Base-by-base conservation (phyloP, 2,113 vertebrate genomes). In the Platichthys flesus region DNA sequence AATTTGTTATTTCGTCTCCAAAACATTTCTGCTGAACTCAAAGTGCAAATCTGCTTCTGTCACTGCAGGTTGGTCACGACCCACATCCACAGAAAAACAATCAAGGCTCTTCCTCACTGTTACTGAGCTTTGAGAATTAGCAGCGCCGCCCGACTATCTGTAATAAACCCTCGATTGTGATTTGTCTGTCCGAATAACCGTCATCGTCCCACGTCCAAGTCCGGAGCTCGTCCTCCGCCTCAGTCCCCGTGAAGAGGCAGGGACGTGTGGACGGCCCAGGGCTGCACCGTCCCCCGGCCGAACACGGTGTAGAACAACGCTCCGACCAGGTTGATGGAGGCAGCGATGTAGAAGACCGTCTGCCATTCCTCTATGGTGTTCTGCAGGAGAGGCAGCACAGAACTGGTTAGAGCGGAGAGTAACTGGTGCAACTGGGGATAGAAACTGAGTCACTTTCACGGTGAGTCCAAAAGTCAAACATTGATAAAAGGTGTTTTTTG, bases 331-430 rank as follows among this genome's bases (percentile, higher is more conserved):
- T 99, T 96, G 89, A 99, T 96, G 75, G 88, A 92, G 72, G 96
- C 98, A 68, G 97, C 97, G 9, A 99, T 98, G 90, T 93, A 99
- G 92, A 99, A 99, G 26, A 99, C 98, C 0, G 67, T 90, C 87
- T 96, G 96, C 98, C 98, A 99, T 80, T 99, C 96, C 80, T 78
- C 89, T 31, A 98, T 94, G 40, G 97, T 97, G 86, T 98, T 96
- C 98, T 99, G 72, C 23, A 87, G 84, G 85, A 88, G 71, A 52
- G 76, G 18, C 28, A 45, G n/a, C 15, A 78, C 24, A 78, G 54
- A 2, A 26, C 31, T 31, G 31, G 31, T 31, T 31, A 31, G 31
- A 31, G 1, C 6, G 6, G 31, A 2, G 4, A 31, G 31, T 31
- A 31, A 31, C 5, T 7, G 6, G 31, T 31, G 31, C 6, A 31